A percentile compares a stretch with the other conserved stretches of the same genome.
Conservation (phyloP, 2,113 vertebrate genomes). For the Lontra canadensis region DNA sequence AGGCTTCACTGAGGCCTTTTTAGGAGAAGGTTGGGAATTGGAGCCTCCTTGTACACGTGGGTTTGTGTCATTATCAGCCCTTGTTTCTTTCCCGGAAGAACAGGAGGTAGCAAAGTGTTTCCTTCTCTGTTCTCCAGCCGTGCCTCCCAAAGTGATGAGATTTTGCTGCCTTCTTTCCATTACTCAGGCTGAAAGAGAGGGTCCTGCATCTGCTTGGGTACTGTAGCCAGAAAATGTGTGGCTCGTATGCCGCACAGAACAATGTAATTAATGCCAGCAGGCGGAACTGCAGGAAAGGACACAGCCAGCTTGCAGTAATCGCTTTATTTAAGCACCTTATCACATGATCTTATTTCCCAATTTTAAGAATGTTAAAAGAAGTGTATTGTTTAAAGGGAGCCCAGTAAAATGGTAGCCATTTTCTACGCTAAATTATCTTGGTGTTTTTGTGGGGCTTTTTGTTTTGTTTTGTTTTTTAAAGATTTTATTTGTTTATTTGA, state of each 20-base stretch:
- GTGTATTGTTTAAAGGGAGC: not conserved
- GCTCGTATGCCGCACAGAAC: not conserved
- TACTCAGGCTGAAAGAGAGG: slow-evolving; percentile 14
- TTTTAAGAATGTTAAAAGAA: not conserved
- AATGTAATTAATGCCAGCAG: not conserved
- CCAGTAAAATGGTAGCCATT: not conserved
- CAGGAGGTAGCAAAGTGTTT: not conserved
- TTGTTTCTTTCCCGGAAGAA: not conserved
- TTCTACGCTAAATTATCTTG: not conserved
- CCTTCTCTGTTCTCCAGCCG: not conserved
- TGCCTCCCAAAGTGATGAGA: not conserved
- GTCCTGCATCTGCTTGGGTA: not conserved
- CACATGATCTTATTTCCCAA: not conserved
- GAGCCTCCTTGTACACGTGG: not conserved
- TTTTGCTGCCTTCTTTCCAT: not conserved
- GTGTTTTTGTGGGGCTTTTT: not conserved
- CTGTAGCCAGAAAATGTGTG: not conserved
- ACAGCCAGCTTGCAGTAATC: not conserved
- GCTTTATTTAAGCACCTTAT: slow-evolving; percentile 7
- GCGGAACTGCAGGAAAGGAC: not conserved
- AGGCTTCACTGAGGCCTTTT: not conserved
- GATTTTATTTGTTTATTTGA: too few relatives aligned
- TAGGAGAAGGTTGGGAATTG: not conserved
- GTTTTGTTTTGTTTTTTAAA: too few relatives aligned
- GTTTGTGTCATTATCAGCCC: not conserved